phyloP scores from a whole-genome alignment of 2,888 invertebrate genomes.

The Conchocele bisecta region DNA sequence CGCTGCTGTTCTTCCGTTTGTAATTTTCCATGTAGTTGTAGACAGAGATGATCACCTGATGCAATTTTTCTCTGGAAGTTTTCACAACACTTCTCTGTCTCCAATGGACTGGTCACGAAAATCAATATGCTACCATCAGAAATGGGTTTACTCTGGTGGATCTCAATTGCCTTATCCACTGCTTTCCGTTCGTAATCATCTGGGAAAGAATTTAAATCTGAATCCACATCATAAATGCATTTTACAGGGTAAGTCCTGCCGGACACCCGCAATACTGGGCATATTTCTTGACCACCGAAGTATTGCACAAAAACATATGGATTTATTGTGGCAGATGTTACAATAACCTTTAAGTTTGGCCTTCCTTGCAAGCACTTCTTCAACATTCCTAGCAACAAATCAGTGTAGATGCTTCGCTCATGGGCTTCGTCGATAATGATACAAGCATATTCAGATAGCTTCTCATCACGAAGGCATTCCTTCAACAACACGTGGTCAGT shows the following conservation, averaged over 20 bases:
- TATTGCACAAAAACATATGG: conserved; percentile 77
- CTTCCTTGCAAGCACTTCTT: conserved; percentile 71
- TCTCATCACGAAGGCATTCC: conserved; percentile 74
- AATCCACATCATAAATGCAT: conserved; percentile 66
- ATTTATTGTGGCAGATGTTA: conserved; percentile 82
- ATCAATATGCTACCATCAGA: conserved; percentile 81
- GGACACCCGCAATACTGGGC: conserved; percentile 76
- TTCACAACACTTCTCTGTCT: conserved; percentile 77
- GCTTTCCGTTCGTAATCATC: conserved; percentile 68
- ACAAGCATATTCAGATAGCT: conserved; percentile 66
- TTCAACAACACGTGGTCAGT: conserved; percentile 81
- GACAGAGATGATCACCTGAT: conserved; percentile 57
- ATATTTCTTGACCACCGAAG: conserved; percentile 65
- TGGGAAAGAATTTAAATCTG: conserved; percentile 47
- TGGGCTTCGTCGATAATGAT: conserved; percentile 83
- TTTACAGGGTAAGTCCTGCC: conserved; percentile 82
- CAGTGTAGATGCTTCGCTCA: conserved; percentile 81
- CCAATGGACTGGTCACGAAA: conserved; percentile 80
- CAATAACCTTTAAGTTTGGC: conserved; percentile 77
- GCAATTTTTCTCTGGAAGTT: conserved; percentile 38
- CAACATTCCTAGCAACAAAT: conserved; percentile 81
- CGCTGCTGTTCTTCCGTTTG: conserved; percentile 77
- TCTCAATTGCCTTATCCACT: conserved; percentile 71
- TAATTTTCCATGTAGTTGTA: conserved; percentile 78
- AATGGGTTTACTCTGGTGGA: conserved; percentile 67